Evolutionary conservation across 1,140 invertebrate genomes (phyloP).

Genomic region (Bilobella aurantiaca): DNA sequence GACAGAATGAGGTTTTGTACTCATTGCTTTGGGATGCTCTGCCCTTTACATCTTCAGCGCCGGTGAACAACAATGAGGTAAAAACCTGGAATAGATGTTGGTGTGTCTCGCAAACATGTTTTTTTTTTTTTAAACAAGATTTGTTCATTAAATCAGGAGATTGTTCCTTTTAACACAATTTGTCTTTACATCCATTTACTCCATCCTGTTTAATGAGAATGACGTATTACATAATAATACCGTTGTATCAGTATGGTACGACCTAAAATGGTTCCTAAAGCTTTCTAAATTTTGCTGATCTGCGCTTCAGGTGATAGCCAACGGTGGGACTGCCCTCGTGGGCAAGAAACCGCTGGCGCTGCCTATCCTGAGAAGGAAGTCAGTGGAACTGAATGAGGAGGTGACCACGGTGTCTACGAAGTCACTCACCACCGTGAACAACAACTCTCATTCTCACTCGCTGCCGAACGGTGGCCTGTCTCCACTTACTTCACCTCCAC

Average conservation of each 20-base stretch:
- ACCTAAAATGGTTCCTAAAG: background rate
- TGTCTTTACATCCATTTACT: too few species aligned
- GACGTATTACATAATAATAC: too few species aligned
- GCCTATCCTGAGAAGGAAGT: constrained; percentile 24
- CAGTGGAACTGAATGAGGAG: constrained; percentile 17
- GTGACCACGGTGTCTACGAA: background rate
- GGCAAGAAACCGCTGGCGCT: constrained; percentile 24
- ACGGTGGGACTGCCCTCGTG: constrained; percentile 24
- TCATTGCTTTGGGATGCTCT: constrained; percentile 33
- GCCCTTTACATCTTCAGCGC: constrained; percentile 24
- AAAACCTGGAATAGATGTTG: too few species aligned
- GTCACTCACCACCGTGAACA: constrained; percentile 2
- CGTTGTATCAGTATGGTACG: too few species aligned
- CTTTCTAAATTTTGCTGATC: background rate
- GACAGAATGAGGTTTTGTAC: constrained; percentile 33
- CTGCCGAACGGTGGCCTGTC: background rate
- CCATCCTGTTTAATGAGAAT: too few species aligned
- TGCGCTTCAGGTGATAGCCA: constrained; percentile 23
- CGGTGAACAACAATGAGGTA: constrained; percentile 31
- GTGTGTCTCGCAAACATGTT: too few species aligned
- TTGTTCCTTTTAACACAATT: too few species aligned
- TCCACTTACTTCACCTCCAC: background rate
- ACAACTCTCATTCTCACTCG: constrained; percentile 18
- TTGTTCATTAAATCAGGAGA: too few species aligned
- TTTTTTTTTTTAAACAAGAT: too few species aligned